Base-by-base conservation (phyloP, 1,140 invertebrate genomes). In the Aleiodes sp. region DNA sequence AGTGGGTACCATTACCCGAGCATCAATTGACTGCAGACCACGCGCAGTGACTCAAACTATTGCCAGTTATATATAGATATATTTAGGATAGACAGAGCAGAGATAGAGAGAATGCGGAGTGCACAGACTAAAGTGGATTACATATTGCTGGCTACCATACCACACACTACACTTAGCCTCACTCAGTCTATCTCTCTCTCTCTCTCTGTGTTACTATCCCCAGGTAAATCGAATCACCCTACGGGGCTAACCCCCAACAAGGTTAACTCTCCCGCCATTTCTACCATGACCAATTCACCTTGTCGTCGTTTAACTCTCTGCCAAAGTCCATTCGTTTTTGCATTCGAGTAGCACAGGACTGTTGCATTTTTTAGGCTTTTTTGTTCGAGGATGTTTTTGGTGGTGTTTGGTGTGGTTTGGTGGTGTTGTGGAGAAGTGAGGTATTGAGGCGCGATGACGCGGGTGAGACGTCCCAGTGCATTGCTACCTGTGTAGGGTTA, bases 111-210 rank as follows among this genome's bases (percentile, higher is more conserved):
- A 29, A 76, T 67, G 71, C 70, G 71, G 73, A 76, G 73, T 76
- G 70, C 63, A 52, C 19, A 52, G 71, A 67, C 73, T 76, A 74
- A 74, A 76, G 75, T 76, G 75, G 75, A 76, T 74, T 76, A 76
- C 73, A 74, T 76, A 76, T 74, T 76, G 75, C 75, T 74, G 71
- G 72, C 70, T 70, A 71, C 69, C 69, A 67, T 66, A 33, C 69
- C 68, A 72, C 70, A 72, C 67, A 69, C 68, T 57, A 74, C 73
- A 74, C 71, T 74, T 72, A 73, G 70, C 70, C 70, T 67, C 35
- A 4, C 14, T 61, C 24, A 3, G 9, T 57, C 26, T 12, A 0
- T 69, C 16, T 16, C 41, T 59, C 43, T 60, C 60, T 43, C 31
- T 71, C 43, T 68, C 37, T 61, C 61, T 71, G 43, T 60, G 56